phyloP scores from a whole-genome alignment of 2,888 invertebrate genomes.

The Dromius quadrimaculatus region DNA sequence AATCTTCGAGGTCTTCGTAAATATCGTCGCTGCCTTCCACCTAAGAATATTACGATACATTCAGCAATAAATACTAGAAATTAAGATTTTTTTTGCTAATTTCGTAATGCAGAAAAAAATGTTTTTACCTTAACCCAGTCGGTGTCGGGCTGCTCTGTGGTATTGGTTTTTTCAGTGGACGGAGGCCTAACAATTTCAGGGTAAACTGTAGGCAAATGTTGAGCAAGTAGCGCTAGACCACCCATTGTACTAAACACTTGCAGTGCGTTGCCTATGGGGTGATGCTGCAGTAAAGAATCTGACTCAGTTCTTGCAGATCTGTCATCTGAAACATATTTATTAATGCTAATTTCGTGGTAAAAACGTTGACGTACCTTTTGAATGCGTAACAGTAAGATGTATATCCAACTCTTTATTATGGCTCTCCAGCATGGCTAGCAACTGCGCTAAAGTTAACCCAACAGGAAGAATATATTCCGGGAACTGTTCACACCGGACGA shows the following conservation, averaged over 20 bases:
- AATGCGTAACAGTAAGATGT: conserved; percentile 64
- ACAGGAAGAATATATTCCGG: conserved; percentile 64
- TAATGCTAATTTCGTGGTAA: too few species aligned
- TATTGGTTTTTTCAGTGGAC: conserved; percentile 71
- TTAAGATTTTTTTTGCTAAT: background rate
- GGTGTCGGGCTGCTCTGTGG: conserved; percentile 68
- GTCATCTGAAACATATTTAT: conserved; percentile 7
- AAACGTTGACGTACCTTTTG: conserved; percentile 64
- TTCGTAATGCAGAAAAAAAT: background rate
- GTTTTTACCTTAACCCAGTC: conserved; percentile 75
- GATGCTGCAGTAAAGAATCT: conserved; percentile 55
- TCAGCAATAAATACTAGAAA: conserved; percentile 52
- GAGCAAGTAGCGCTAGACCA: conserved; percentile 88
- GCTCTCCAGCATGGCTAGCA: conserved; percentile 63
- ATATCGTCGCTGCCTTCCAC: conserved; percentile 71
- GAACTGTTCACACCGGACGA: conserved; percentile 62
- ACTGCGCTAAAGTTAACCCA: conserved; percentile 63
- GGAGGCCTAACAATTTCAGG: conserved; percentile 77
- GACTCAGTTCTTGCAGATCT: conserved; percentile 25
- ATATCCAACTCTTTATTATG: conserved; percentile 65
- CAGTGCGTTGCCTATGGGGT: conserved; percentile 71
- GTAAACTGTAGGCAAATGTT: conserved; percentile 89
- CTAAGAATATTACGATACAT: conserved; percentile 60
- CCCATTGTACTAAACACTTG: conserved; percentile 91
- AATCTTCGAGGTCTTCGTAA: conserved; percentile 74